A percentile compares a stretch with the other conserved stretches of the same genome.
Conservation (phyloP, 2,888 invertebrate genomes). For the Seira ritae region DNA sequence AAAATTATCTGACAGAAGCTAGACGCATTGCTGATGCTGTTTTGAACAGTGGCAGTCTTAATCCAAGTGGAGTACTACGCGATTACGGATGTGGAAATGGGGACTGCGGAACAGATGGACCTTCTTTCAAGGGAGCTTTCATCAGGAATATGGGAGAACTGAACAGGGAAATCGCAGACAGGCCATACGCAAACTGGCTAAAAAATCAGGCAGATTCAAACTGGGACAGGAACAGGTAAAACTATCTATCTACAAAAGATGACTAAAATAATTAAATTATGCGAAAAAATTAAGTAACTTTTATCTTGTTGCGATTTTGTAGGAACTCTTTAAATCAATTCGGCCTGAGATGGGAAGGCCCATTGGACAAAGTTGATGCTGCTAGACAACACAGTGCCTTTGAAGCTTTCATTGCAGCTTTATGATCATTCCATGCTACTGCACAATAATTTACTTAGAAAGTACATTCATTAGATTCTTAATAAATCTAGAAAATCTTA, state of each 20-base stretch:
- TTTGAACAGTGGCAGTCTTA: constrained; percentile 53
- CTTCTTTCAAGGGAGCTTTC: constrained; percentile 69
- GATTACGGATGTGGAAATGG: constrained; percentile 69
- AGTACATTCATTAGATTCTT: too few species aligned
- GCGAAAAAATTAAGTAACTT: background rate
- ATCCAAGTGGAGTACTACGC: constrained; percentile 63
- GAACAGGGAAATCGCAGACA: constrained; percentile 54
- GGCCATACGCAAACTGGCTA: constrained; percentile 67
- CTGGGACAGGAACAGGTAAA: constrained; percentile 56
- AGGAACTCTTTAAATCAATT: constrained; percentile 69
- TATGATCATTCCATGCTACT: too few species aligned
- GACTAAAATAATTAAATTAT: background rate
- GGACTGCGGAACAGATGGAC: constrained; percentile 66
- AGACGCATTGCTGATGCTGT: constrained; percentile 70
- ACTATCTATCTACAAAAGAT: background rate
- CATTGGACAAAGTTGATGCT: constrained; percentile 64
- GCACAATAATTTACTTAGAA: too few species aligned
- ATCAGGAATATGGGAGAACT: constrained; percentile 71
- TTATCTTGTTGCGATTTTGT: background rate
- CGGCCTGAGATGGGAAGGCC: constrained; percentile 69
- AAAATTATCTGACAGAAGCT: constrained; percentile 61
- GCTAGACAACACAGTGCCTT: constrained; percentile 69
- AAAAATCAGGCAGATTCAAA: constrained; percentile 56
- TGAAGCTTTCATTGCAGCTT: constrained; percentile 67
- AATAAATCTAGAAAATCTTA: too few species aligned